These are phyloP conservation scores for Ornithorhynchus anatinus DNA, from an alignment of 2,113 vertebrate species.

Conservation along the genomic window DNA sequence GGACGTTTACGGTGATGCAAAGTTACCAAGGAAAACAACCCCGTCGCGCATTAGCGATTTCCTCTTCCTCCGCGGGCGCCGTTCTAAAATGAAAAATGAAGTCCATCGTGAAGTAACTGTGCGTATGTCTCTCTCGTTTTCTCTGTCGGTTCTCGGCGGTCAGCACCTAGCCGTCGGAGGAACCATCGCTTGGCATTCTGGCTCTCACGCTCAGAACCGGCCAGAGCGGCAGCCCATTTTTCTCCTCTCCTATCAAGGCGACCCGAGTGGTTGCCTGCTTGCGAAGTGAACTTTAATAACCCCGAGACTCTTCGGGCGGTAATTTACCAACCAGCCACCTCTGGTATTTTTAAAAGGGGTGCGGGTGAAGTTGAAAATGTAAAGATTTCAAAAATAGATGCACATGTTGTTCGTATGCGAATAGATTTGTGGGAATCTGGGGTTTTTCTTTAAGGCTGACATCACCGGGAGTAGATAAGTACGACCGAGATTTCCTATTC, in stretches of 20 bases:
- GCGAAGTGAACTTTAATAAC: neutral
- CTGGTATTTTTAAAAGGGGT: too few relatives aligned
- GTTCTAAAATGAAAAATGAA: slow-evolving; percentile 35
- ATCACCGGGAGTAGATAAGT: too few relatives aligned
- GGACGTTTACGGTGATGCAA: neutral
- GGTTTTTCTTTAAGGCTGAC: too few relatives aligned
- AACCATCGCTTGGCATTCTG: neutral
- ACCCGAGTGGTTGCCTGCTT: neutral
- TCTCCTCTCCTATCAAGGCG: neutral
- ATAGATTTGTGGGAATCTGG: too few relatives aligned
- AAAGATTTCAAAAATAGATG: too few relatives aligned
- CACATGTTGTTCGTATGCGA: too few relatives aligned
- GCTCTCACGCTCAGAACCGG: neutral
- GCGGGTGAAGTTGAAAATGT: too few relatives aligned
- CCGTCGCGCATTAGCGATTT: neutral
- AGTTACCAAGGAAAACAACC: slow-evolving; percentile 5
- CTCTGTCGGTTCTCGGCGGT: slow-evolving; percentile 7
- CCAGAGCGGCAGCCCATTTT: neutral
- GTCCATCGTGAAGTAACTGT: slow-evolving; percentile 30
- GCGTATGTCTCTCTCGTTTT: slow-evolving; percentile 43
- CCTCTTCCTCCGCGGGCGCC: neutral
- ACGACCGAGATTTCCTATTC: too few relatives aligned
- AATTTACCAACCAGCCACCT: too few relatives aligned
- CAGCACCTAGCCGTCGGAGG: neutral
- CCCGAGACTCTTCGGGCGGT: too few relatives aligned